Percentiles rank a stretch among this genome's conserved stretches.
Evolutionary conservation across 1,140 invertebrate species (phyloP).

Genomic region (Mamestra configurata): DNA sequence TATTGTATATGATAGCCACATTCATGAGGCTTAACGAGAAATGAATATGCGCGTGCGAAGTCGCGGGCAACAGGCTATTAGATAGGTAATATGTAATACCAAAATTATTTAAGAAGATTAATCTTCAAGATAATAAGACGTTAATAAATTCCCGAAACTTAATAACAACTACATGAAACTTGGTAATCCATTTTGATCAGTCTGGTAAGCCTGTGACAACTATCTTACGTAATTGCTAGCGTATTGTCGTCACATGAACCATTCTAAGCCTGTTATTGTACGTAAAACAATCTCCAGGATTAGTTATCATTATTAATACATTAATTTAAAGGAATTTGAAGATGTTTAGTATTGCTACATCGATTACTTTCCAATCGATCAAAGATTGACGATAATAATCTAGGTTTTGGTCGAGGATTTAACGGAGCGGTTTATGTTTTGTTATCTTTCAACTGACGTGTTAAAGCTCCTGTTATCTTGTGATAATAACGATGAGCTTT

Average conservation of each 20-base stretch:
- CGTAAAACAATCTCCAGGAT: neutral
- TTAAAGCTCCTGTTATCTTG: neutral
- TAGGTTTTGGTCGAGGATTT: neutral
- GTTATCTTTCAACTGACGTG: neutral
- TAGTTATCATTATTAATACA: conserved; percentile 23
- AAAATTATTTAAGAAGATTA: no score
- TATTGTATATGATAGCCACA: no score
- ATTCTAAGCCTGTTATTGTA: neutral
- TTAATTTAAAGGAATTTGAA: conserved; percentile 22
- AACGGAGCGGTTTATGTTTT: neutral
- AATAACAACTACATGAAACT: neutral
- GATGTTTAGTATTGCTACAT: conserved; percentile 36
- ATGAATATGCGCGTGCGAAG: no score
- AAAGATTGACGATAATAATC: neutral
- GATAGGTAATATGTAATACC: no score
- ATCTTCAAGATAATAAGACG: no score
- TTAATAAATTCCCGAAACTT: no score
- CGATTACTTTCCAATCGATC: conserved; percentile 33
- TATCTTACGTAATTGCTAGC: neutral
- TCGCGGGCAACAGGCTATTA: no score
- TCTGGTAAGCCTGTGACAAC: neutral
- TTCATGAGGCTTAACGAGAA: no score
- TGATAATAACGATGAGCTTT: neutral
- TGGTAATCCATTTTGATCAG: neutral
- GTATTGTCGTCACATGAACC: neutral